Percentiles rank a stretch among this genome's conserved stretches.
These are phyloP conservation scores for Stegastes partitus DNA, from an alignment of 2,113 vertebrate genomes.

Conservation along the genomic window DNA sequence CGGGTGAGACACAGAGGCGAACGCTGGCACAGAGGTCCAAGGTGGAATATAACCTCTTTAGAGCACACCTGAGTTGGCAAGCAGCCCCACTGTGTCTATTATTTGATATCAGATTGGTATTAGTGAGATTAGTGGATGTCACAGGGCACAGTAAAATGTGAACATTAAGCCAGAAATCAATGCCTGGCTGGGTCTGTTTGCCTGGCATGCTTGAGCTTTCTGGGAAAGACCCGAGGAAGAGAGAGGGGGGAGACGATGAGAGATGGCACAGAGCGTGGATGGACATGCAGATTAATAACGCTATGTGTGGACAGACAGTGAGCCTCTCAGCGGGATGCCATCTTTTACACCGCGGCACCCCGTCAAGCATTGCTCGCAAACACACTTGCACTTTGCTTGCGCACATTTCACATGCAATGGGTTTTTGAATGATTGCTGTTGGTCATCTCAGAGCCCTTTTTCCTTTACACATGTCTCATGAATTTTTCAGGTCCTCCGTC, in stretches of 20 bases:
- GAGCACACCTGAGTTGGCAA: conserved; percentile 66
- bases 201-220: conserved; percentile 54
- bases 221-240: conserved; percentile 37
- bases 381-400: conserved; percentile 38
- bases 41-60: conserved; percentile 34
- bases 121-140: conserved; percentile 78
- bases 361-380: conserved; percentile 40
- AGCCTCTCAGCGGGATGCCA: conserved; percentile 56
- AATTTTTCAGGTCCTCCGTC: conserved; percentile 73
- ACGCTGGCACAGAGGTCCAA: conserved; percentile 46
- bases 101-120: conserved; percentile 75
- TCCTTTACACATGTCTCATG: conserved; percentile 71
- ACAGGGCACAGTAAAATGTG: conserved; percentile 67
- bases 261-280: conserved; percentile 40
- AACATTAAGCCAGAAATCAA: conserved; percentile 73
- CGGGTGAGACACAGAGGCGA: conserved; percentile 29
- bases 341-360: conserved; percentile 49
- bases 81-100: conserved; percentile 62
- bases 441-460: conserved; percentile 70
- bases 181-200: conserved; percentile 55
- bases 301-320: conserved; percentile 56
- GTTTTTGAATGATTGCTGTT: conserved; percentile 66
- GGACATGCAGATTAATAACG: conserved; percentile 70
- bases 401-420: conserved; percentile 40
- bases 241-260: conserved; percentile 37